Conservation (phyloP, 2,888 invertebrate genomes). For the Patella ulyssiponensis region DNA sequence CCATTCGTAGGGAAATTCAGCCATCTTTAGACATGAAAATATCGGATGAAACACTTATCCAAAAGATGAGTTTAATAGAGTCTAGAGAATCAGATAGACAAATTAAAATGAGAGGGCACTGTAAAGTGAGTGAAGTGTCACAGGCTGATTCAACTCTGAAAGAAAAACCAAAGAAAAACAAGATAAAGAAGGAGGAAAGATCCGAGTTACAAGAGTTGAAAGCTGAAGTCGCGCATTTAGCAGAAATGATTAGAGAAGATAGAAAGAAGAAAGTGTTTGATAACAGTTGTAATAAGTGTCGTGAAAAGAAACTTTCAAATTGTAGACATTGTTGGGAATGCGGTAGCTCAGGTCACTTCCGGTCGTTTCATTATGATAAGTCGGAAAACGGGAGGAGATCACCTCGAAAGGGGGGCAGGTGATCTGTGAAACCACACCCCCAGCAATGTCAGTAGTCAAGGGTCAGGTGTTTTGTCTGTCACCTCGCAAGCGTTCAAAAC, state of each 20-base stretch:
- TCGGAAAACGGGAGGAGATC: not conserved
- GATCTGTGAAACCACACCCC: not conserved
- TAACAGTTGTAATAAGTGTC: too few relatives aligned
- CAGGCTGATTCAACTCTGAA: too few relatives aligned
- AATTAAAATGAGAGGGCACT: too few relatives aligned
- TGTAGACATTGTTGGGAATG: not conserved
- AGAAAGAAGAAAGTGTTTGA: too few relatives aligned
- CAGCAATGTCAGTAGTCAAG: too few relatives aligned
- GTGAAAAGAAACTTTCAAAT: not conserved
- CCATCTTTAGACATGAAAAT: not conserved
- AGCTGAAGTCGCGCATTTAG: not conserved
- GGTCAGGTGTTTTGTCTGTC: not conserved
- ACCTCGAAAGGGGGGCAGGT: not conserved
- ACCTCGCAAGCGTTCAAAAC: not conserved
- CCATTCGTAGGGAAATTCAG: not conserved
- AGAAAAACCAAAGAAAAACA: too few relatives aligned
- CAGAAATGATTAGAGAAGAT: not conserved
- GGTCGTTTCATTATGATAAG: not conserved
- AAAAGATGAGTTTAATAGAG: too few relatives aligned
- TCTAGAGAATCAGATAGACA: too few relatives aligned
- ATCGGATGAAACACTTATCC: too few relatives aligned
- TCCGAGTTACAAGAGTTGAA: not conserved
- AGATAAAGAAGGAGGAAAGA: too few relatives aligned
- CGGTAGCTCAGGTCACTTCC: not conserved
- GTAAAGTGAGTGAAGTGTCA: too few relatives aligned